Conservation (phyloP, 2,888 invertebrate genomes). For the Acanthosepion lycidas region DNA sequence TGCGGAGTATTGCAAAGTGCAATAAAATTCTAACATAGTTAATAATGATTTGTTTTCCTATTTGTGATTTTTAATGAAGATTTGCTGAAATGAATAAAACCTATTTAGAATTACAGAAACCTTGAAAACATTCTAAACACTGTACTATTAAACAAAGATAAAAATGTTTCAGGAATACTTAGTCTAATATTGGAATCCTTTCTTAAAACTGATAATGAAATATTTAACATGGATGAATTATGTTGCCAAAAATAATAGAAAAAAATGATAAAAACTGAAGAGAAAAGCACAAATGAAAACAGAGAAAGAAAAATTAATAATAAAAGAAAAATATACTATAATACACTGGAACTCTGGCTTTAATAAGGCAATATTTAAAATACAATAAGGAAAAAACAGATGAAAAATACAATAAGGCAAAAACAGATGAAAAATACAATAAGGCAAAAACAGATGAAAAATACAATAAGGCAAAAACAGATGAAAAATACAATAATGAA, state of each 20-base stretch:
- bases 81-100: too few relatives aligned
- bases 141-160: neutral
- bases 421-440: too few relatives aligned
- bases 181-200: neutral
- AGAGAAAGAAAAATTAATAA: neutral
- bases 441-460: too few relatives aligned
- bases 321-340: neutral
- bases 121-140: neutral
- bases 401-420: too few relatives aligned
- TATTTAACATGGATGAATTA: neutral
- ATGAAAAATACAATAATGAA: neutral
- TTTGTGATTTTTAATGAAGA: too few relatives aligned
- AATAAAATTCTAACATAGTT: too few relatives aligned
- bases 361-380: too few relatives aligned
- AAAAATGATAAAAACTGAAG: neutral
- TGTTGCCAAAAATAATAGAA: neutral
- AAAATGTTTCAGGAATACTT: neutral
- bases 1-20: too few relatives aligned
- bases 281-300: neutral
- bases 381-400: too few relatives aligned
- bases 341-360: neutral
- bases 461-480: too few relatives aligned
- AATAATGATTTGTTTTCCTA: too few relatives aligned
- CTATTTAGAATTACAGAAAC: too few relatives aligned
- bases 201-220: neutral